phyloP scores from a whole-genome alignment of 2,113 vertebrate genomes.

The Fukomys damarensis region DNA sequence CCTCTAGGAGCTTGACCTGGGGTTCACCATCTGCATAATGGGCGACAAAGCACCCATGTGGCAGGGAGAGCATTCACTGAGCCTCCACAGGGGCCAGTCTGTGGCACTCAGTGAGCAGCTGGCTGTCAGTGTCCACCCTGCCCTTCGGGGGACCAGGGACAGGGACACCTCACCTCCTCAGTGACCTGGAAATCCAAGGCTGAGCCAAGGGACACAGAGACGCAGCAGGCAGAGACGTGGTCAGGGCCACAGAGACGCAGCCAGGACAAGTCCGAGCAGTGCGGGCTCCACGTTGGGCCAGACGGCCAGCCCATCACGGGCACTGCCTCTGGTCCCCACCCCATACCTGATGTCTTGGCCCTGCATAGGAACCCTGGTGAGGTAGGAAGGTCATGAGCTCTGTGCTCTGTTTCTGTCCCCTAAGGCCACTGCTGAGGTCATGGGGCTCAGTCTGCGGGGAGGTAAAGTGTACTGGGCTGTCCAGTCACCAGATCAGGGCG shows the following conservation, averaged over 20 bases:
- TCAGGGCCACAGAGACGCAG: neutral
- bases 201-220: neutral
- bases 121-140: too few relatives aligned
- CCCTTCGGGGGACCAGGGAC: neutral
- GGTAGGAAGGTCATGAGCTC: neutral
- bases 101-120: neutral
- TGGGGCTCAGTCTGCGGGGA: too few relatives aligned
- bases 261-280: neutral
- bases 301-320: neutral
- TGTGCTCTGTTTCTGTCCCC: neutral
- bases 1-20: neutral
- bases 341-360: neutral
- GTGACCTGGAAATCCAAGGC: neutral
- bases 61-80: neutral
- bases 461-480: neutral
- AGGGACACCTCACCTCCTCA: neutral
- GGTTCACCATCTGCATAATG: neutral
- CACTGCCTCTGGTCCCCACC: neutral
- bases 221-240: neutral
- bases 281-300: neutral
- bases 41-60: neutral
- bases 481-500: neutral
- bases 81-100: neutral
- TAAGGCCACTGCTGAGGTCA: neutral
- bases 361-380: neutral